Evolutionary conservation across 1,140 invertebrate genomes (phyloP), one percentile per base, ranked within the genome.

Genomic region (Ooceraea biroi): DNA sequence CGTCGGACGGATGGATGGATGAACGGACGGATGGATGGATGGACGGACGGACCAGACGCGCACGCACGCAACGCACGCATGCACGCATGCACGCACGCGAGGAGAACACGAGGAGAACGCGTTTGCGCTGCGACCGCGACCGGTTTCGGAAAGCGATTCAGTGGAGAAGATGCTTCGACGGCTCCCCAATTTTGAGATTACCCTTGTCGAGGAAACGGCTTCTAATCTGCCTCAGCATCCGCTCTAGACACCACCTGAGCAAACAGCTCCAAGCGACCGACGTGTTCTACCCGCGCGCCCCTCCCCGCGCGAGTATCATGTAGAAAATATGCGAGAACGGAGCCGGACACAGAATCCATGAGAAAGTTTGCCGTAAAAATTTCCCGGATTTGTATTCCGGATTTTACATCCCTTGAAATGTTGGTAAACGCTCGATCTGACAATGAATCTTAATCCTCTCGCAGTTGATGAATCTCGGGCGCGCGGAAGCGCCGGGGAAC

Each of bases 11-110:
- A 85, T 48, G 83, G 85, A 87, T 78, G 85, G 85, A n/a, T n/a
- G n/a, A n/a, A 87, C 68, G 85, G 78, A 88, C 77, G 87, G 87
- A 87, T 85, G 88, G 89, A 90, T 60, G 71, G 74, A 82, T 58
- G 83, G 86, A 87, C 85, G 85, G 87, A 88, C 73, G 82, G 82
- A 86, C 77, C 17, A 58, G 48, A 19, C 61, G 48, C 19, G 61
- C 61, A 61, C 58, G 52, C 84, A 83, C 82, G 85, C 80, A 60
- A 77, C 55, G 83, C 76, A 88, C 46, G 72, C 83, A 86, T 69
- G 86, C 85, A 87, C 65, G 88, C 88, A 87, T 84, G 83, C 82
- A 84, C 82, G 86, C 85, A 90, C 58, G 82, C 86, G 30, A 85
- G 44, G 22, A 63, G 72, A 63, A 52, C 19, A 14, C 14, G 30